phyloP scores from a whole-genome alignment of 1,140 invertebrate genomes.

The Protaetia brevitarsis region DNA sequence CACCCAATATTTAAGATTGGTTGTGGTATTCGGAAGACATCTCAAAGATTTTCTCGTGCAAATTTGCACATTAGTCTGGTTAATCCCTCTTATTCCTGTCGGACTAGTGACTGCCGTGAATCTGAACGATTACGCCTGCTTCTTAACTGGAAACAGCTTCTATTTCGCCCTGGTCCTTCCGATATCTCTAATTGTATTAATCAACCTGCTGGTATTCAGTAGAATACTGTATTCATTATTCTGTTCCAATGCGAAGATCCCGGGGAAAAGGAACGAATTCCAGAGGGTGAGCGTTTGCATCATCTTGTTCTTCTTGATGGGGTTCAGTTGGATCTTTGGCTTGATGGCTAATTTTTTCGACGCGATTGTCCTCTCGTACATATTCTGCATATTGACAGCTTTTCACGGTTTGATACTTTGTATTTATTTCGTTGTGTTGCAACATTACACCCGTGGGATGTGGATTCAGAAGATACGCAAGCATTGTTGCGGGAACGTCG shows the following conservation, averaged over 20 bases:
- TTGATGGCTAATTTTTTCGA: background rate
- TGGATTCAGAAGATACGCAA: background rate
- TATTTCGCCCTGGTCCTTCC: background rate
- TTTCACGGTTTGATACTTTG: background rate
- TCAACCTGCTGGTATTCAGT: background rate
- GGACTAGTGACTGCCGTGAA: background rate
- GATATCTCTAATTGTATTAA: background rate
- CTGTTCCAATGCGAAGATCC: background rate
- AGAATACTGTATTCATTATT: background rate
- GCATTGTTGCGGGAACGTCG: background rate
- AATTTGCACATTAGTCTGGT: background rate
- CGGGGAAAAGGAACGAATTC: background rate
- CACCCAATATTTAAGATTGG: background rate
- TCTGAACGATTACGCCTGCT: background rate
- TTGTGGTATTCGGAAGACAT: background rate
- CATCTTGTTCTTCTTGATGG: slow-evolving; percentile 15
- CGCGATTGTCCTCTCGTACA: background rate
- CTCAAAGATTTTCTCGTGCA: background rate
- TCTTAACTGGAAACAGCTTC: background rate
- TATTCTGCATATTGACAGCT: background rate
- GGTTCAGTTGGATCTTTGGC: slow-evolving; percentile 9
- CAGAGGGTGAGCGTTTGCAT: background rate
- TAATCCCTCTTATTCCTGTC: background rate
- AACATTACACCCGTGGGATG: background rate
- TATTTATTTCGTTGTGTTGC: background rate